Conservation (phyloP, 2,797 vertebrate species). For the Notamacropus eugenii region DNA sequence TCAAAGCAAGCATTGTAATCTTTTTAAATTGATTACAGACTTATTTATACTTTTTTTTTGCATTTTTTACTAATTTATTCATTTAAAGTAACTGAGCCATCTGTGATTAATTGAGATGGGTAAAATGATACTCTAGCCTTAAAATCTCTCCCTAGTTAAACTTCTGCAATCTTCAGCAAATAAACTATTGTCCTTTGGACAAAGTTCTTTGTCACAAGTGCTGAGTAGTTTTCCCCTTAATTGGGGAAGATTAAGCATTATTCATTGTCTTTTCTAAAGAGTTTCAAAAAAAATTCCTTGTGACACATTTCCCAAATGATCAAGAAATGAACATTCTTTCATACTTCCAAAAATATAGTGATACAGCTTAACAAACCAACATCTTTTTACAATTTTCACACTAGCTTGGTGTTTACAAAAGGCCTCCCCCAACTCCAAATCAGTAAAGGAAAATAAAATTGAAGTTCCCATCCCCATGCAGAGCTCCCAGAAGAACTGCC, state of each 20-base stretch:
- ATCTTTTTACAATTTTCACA: neutral
- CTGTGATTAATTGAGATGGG: neutral
- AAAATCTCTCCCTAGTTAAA: neutral
- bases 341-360: neutral
- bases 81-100: neutral
- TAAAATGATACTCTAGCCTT: neutral
- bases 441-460: neutral
- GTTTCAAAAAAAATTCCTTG: neutral
- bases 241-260: neutral
- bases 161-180: neutral
- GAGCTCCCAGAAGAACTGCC: neutral
- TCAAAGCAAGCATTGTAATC: too few species aligned
- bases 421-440: neutral
- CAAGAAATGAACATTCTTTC: neutral
- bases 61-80: neutral
- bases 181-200: neutral
- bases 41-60: neutral
- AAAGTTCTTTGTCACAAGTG: neutral
- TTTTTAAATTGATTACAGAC: neutral
- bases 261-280: neutral
- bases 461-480: neutral
- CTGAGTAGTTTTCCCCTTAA: neutral
- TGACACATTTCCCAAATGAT: neutral
- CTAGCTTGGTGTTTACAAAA: neutral
- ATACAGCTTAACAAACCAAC: neutral